Conservation (phyloP, 2,888 invertebrate species). For the Endomychus coccineus region DNA sequence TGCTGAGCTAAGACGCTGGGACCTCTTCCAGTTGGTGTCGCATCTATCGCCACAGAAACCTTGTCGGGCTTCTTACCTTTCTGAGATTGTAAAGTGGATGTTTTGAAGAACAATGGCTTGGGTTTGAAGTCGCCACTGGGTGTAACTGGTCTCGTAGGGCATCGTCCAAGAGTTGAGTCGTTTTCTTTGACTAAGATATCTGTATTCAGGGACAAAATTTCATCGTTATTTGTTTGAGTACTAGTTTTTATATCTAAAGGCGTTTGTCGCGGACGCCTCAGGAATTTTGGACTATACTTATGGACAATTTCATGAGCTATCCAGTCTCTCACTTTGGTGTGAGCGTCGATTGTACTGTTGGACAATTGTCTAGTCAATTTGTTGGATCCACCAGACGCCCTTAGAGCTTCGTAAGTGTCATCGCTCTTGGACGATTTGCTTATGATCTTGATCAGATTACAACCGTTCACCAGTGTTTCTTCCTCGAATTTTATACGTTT, state of each 20-base stretch:
- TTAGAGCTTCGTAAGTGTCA: slow-evolving; percentile 47
- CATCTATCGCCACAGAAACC: slow-evolving; percentile 71
- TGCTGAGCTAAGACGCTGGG: slow-evolving; percentile 66
- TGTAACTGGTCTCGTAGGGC: slow-evolving; percentile 40
- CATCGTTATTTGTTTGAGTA: not conserved
- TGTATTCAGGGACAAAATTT: slow-evolving; percentile 4
- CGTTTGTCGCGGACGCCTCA: slow-evolving; percentile 45
- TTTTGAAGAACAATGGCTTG: slow-evolving; percentile 27
- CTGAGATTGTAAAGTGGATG: slow-evolving; percentile 29
- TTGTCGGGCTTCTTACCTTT: slow-evolving; percentile 50
- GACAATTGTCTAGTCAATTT: slow-evolving; percentile 66
- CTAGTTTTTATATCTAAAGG: slow-evolving; percentile 2
- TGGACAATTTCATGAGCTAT: slow-evolving; percentile 72
- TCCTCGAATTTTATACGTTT: slow-evolving; percentile 39
- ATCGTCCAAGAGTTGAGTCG: slow-evolving; percentile 35
- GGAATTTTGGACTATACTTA: slow-evolving; percentile 60
- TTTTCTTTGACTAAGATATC: slow-evolving; percentile 22
- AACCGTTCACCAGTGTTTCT: slow-evolving; percentile 46
- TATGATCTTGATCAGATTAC: slow-evolving; percentile 53
- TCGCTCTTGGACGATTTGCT: slow-evolving; percentile 45
- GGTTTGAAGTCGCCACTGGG: slow-evolving; percentile 24
- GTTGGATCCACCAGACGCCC: slow-evolving; percentile 48
- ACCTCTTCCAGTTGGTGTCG: slow-evolving; percentile 67
- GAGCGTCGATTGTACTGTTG: slow-evolving; percentile 74
- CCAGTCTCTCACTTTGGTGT: slow-evolving; percentile 82